These are phyloP conservation scores for Chaetodon trifasciatus DNA, from an alignment of 2,797 vertebrate species.

Conservation along the genomic window DNA sequence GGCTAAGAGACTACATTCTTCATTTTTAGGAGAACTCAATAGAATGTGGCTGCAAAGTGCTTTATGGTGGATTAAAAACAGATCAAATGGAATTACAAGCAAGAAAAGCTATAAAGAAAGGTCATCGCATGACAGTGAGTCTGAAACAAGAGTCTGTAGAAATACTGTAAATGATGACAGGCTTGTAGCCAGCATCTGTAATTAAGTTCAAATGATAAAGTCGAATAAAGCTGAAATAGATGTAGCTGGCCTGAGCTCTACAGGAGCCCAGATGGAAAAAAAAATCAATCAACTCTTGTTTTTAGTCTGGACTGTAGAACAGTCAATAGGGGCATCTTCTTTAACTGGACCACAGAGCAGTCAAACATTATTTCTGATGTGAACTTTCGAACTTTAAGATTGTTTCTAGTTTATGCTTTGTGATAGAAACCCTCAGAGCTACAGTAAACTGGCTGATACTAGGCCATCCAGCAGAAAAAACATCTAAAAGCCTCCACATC, in stretches of 20 bases:
- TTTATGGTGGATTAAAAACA: constrained; percentile 35
- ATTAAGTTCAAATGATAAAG: constrained; percentile 47
- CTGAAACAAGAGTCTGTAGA: constrained; percentile 1
- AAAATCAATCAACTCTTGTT: constrained; percentile 43
- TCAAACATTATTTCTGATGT: constrained; percentile 3
- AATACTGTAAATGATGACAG: constrained; percentile 23
- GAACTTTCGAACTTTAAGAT: neutral
- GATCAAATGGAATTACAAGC: constrained; percentile 18
- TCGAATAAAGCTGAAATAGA: constrained; percentile 29
- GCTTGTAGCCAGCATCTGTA: constrained; percentile 5
- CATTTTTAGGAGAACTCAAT: constrained; percentile 3
- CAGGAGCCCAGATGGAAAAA: constrained; percentile 25
- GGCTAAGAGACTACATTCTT: neutral
- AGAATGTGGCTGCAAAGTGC: constrained; percentile 3
- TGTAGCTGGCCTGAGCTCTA: constrained; percentile 15
- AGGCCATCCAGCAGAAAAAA: neutral
- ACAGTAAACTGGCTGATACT: neutral
- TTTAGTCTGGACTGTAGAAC: constrained; percentile 28
- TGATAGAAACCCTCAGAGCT: neutral
- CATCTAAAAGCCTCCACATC: neutral
- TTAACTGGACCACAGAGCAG: neutral
- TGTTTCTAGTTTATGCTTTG: constrained; percentile 13
- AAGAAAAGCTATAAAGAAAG: constrained; percentile 45
- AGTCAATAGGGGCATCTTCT: neutral
- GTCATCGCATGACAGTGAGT: constrained; percentile 27